Base-by-base conservation (phyloP, 2,797 vertebrate genomes). In the Leptoclinus maculatus region DNA sequence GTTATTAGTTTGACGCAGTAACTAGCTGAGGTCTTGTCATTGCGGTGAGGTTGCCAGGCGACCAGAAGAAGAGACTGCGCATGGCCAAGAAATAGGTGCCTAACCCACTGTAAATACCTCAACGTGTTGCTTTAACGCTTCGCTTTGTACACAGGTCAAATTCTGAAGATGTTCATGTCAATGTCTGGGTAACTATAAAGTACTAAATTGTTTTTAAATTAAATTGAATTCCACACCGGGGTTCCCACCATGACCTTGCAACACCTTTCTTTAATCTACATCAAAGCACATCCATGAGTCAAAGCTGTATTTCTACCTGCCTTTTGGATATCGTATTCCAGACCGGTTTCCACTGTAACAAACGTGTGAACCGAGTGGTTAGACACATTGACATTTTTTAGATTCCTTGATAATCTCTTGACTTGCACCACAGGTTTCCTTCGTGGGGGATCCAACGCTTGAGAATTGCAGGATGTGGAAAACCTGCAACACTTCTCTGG, bases 401-500 rank as follows among this genome's bases (percentile, higher is more conserved):
- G 67, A 72, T 23, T 43, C 25, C 51, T 45, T 27, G 1, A 56
- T 60, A 9, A 63, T 68, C 43, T 19, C 27, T 65, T 21, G 21
- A 47, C 21, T 72, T 71, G 54, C 17, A 72, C 2, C 47, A 64
- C 19, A 17, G 6, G 34, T 75, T 63, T 43, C 6, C 19, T 3
- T 29, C n/a, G 4, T 32, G 0, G n/a, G n/a, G 23, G 8, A 36
- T 74, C 36, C 34, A 39, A 23, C 1, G 0, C 19, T 14, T 45
- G 13, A 34, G 34, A 36, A 43, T 7, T 34, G 3, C 21, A n/a
- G 38, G 14, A 36, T 25, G 9, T 57, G 38, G 23, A 82, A 72
- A 71, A 39, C 25, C 34, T 77, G 25, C 14, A 45, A 43, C 71
- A 39, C n/a, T 13, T 73, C 14, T 63, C 25, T 65, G 32, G n/a